These are phyloP conservation scores for Lissocephala sabroskyi DNA, from an alignment of 2,888 invertebrate species.

Conservation along the genomic window DNA sequence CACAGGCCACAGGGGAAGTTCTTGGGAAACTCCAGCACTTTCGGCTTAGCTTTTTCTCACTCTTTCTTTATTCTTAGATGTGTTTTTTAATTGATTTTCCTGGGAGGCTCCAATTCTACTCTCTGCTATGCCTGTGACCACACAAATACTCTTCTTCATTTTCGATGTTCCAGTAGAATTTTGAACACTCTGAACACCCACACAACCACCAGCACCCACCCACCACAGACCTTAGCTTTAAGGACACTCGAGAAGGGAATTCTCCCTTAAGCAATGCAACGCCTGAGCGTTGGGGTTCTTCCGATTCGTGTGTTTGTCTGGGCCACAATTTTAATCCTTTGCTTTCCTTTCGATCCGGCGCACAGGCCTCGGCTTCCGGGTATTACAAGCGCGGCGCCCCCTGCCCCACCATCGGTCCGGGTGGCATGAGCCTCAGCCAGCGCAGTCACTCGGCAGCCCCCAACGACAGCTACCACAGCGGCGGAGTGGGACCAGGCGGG, in stretches of 20 bases:
- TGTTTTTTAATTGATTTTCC: background rate
- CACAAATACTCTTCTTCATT: slow-evolving; percentile 19
- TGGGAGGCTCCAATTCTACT: no score
- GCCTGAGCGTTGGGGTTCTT: background rate
- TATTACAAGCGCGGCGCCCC: slow-evolving; percentile 70
- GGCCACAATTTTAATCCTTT: background rate
- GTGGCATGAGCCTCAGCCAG: slow-evolving; percentile 74
- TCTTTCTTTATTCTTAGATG: background rate
- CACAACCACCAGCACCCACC: slow-evolving; percentile 18
- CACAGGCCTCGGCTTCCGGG: slow-evolving; percentile 46
- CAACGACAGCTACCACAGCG: slow-evolving; percentile 71
- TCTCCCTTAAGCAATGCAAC: slow-evolving; percentile 1
- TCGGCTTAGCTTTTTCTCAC: slow-evolving; percentile 33
- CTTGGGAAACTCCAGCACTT: no score
- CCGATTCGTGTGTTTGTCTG: background rate
- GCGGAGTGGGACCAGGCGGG: slow-evolving; percentile 19
- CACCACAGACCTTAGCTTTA: slow-evolving; percentile 20
- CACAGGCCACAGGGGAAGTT: no score
- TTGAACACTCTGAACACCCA: slow-evolving; percentile 29
- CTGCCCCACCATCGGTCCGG: slow-evolving; percentile 69
- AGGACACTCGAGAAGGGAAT: slow-evolving; percentile 17
- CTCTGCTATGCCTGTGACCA: no score
- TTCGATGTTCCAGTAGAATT: slow-evolving; percentile 51
- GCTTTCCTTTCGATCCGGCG: background rate
- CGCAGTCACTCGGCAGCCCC: slow-evolving; percentile 92